Conservation (phyloP, 2,888 invertebrate species). For the Drosophila suboccidentalis region DNA sequence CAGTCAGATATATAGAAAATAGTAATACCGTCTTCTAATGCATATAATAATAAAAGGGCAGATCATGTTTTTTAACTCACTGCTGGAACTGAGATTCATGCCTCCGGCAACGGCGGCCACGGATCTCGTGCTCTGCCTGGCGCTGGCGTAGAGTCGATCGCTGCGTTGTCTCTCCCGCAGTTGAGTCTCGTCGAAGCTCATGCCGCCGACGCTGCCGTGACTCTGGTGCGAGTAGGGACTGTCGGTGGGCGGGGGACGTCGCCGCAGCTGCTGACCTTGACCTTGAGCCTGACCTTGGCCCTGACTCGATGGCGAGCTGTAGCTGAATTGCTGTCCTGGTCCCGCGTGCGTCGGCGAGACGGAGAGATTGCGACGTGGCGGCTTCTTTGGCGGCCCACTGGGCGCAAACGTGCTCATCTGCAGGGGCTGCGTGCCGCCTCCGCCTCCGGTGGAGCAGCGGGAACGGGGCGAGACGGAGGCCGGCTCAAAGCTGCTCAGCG, state of each 20-base stretch:
- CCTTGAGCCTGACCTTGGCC: conserved; percentile 56
- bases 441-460: conserved; percentile 80
- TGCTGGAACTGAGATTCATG: conserved; percentile 77
- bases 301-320: conserved; percentile 78
- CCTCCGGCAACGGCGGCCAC: conserved; percentile 66
- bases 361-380: conserved; percentile 93
- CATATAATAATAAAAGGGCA: too few relatives aligned
- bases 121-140: conserved; percentile 76
- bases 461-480: conserved; percentile 83
- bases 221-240: conserved; percentile 82
- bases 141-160: conserved; percentile 80
- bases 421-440: conserved; percentile 69
- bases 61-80: conserved; percentile 65
- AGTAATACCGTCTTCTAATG: too few relatives aligned
- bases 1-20: too few relatives aligned
- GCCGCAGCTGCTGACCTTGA: conserved; percentile 45
- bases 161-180: conserved; percentile 67
- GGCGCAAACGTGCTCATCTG: conserved; percentile 81
- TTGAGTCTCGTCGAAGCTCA: conserved; percentile 76
- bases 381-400: conserved; percentile 95
- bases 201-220: conserved; percentile 76
- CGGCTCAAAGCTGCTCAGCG: conserved; percentile 84
- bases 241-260: conserved; percentile 67
- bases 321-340: conserved; percentile 82
- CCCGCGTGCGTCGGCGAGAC: conserved; percentile 92